Evolutionary conservation across 2,113 vertebrate genomes (phyloP).

Genomic region (Cisticola juncidis): DNA sequence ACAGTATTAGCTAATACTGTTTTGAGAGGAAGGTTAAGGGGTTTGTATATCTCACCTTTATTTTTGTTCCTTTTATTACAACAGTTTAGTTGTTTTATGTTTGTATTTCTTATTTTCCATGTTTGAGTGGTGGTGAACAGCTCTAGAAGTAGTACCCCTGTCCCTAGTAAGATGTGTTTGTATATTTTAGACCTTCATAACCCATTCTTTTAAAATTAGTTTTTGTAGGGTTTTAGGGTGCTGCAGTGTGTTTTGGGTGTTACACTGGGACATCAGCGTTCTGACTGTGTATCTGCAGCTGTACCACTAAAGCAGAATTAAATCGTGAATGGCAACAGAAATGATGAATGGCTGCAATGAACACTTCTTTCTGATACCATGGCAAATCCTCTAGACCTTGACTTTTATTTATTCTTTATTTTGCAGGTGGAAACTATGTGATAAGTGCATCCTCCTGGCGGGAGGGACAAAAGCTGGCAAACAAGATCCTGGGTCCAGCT

Average conservation of each 20-base stretch:
- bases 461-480: conserved; percentile 91
- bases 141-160: neutral
- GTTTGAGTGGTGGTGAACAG: neutral
- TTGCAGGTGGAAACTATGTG: conserved; percentile 66
- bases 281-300: neutral
- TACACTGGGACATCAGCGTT: neutral
- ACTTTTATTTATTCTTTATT: neutral
- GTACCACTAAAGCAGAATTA: neutral
- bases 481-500: conserved; percentile 87
- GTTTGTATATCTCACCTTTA: neutral
- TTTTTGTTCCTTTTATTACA: neutral
- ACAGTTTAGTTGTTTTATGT: neutral
- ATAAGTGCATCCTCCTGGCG: conserved; percentile 91
- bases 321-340: neutral
- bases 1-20: neutral
- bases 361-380: neutral
- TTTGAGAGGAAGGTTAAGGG: neutral
- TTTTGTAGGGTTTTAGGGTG: neutral
- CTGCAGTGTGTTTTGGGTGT: neutral
- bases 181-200: neutral
- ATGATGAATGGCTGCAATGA: neutral
- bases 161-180: neutral
- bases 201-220: neutral
- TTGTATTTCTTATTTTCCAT: neutral
- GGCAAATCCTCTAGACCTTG: neutral